Conservation (phyloP, 2,797 vertebrate genomes). For the Pantherophis alleghaniensis region DNA sequence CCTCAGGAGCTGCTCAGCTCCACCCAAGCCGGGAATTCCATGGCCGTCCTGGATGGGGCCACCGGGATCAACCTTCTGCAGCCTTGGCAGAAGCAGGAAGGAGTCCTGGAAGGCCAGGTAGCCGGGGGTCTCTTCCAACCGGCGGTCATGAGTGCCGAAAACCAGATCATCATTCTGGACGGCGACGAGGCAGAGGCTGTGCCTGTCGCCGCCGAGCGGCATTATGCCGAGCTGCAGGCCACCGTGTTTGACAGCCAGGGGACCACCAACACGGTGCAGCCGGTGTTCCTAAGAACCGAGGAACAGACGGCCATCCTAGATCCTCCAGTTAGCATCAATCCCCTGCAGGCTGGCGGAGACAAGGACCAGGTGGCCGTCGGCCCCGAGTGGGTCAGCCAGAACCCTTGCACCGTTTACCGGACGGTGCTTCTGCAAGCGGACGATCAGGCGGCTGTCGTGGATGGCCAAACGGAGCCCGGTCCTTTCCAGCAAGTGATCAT, state of each 20-base stretch:
- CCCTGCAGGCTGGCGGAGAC: background rate
- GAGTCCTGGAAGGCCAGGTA: constrained; percentile 4
- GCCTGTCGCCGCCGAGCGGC: background rate
- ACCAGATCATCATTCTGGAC: constrained; percentile 30
- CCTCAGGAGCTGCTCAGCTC: background rate
- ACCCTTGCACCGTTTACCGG: background rate
- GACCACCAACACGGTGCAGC: background rate
- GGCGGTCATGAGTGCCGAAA: background rate
- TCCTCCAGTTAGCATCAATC: background rate
- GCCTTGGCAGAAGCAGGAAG: constrained; percentile 20
- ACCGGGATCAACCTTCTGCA: background rate
- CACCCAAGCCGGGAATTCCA: background rate
- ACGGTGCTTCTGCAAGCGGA: constrained; percentile 12
- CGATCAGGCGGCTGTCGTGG: background rate
- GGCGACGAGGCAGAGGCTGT: background rate
- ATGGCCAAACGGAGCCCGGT: background rate
- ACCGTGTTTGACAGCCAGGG: background rate
- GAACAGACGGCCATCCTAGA: constrained; percentile 1
- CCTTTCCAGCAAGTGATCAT: constrained; percentile 31
- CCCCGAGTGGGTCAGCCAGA: background rate
- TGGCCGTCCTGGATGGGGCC: background rate
- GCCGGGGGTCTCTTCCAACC: background rate
- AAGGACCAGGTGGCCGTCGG: background rate
- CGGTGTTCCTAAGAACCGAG: constrained; percentile 4
- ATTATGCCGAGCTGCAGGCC: constrained; percentile 4